Evolutionary conservation across 2,888 invertebrate species (phyloP), one percentile per base, ranked within the genome.

Genomic region (Drosophila lacicola): DNA sequence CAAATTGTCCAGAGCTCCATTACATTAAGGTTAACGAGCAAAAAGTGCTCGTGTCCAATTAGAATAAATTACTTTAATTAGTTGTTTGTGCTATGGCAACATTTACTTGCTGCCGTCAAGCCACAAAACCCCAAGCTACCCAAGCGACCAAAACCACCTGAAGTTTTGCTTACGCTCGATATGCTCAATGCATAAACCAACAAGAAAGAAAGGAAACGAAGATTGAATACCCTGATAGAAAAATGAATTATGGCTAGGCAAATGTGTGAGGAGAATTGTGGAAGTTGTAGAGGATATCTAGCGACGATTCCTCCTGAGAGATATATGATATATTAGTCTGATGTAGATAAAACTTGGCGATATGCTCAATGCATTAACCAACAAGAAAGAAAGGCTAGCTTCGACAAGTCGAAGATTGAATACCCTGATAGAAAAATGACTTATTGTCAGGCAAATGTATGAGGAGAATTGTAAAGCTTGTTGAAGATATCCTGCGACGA

Each of bases 11-110:
- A 29, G 33, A n/a, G 57, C 19, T 42, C n/a, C 39, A 49, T 37
- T 56, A 13, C 46, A 54, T 44, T 62, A 33, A 19, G 36, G 49
- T 21, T 74, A 83, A 83, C 65, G 69, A 55, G 69, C 42, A 46
- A 67, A 78, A 75, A 70, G 62, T 73, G 56, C 13, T 19, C 9
- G 14, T 33, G 14, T 33, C 53, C 63, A 77, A 85, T 80, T 88
- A 63, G 69, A 69, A 64, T 66, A 70, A 82, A 85, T 85, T 68
- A 69, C 71, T 25, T 46, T 74, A 85, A 85, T 88, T 79, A 64
- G 74, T 56, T 79, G 44, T 45, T 61, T 51, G 70, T 65, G 78
- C 64, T 82, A 56, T 69, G 60, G 64, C 45, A 29, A 29, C 41
- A 49, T 63, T 62, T 29, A 47, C 49, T 37, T n/a, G 49, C 36